Evolutionary conservation across 2,113 vertebrate genomes (phyloP).

Genomic region (Sakesphorus luctuosus): DNA sequence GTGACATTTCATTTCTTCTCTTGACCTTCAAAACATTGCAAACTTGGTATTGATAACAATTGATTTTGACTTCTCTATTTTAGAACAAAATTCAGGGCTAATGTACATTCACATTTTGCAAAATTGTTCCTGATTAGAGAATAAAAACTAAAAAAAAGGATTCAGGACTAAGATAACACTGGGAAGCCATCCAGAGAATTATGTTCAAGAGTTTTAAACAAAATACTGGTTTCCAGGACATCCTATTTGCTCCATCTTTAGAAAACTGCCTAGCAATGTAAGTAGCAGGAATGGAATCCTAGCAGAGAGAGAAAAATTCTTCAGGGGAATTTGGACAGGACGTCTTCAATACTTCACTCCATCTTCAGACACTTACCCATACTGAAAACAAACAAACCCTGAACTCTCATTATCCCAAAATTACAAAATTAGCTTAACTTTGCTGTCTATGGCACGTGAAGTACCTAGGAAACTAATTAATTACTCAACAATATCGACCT

Average conservation of each 20-base stretch:
- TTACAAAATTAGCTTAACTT: background rate
- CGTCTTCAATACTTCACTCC: background rate
- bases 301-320: background rate
- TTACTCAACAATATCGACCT: background rate
- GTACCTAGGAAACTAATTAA: background rate
- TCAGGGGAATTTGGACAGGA: background rate
- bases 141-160: background rate
- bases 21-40: slow-evolving; percentile 1
- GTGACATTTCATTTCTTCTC: background rate
- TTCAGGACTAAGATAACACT: background rate
- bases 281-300: background rate
- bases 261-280: background rate
- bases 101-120: background rate
- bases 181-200: background rate
- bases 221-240: background rate
- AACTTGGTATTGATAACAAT: background rate
- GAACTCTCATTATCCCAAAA: background rate
- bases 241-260: background rate
- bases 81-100: background rate
- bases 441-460: background rate
- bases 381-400: background rate
- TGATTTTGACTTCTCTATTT: background rate
- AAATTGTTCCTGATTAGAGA: background rate
- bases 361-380: background rate
- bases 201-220: background rate